Conservation (phyloP, 2,888 invertebrate species). For the Microctonus brassicae region DNA sequence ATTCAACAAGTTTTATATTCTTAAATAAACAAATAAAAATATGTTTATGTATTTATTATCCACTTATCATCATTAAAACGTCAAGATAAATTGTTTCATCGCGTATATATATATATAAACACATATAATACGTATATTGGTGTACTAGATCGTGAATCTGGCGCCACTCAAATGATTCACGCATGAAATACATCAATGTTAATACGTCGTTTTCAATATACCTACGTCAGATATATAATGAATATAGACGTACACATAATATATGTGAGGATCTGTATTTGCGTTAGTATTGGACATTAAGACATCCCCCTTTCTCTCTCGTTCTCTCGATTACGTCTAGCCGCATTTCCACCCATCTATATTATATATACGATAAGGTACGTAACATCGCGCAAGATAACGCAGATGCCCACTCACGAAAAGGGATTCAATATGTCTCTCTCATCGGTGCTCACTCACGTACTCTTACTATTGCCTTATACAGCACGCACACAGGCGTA, state of each 20-base stretch:
- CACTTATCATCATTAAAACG: background rate
- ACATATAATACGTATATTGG: slow-evolving; percentile 9
- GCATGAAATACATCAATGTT: slow-evolving; percentile 55
- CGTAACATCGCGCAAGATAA: slow-evolving; percentile 15
- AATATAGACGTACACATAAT: background rate
- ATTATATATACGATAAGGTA: slow-evolving; percentile 23
- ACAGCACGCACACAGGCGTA: background rate
- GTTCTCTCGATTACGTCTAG: slow-evolving; percentile 22
- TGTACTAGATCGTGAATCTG: background rate
- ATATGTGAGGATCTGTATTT: background rate
- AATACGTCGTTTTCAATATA: slow-evolving; percentile 41
- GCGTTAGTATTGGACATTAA: background rate
- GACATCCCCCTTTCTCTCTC: too few species aligned
- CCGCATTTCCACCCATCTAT: slow-evolving; percentile 15
- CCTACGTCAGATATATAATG: slow-evolving; percentile 40
- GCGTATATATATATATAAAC: slow-evolving; percentile 46
- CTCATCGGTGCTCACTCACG: too few species aligned
- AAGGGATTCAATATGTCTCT: slow-evolving; percentile 20
- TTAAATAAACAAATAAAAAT: background rate
- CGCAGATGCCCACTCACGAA: slow-evolving; percentile 5
- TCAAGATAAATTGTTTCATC: background rate
- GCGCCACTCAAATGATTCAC: slow-evolving; percentile 43
- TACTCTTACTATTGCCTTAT: background rate
- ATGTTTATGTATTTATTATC: background rate
- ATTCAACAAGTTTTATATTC: too few species aligned